phyloP scores from a whole-genome alignment of 1,140 invertebrate genomes.

The Ladona fulva region DNA sequence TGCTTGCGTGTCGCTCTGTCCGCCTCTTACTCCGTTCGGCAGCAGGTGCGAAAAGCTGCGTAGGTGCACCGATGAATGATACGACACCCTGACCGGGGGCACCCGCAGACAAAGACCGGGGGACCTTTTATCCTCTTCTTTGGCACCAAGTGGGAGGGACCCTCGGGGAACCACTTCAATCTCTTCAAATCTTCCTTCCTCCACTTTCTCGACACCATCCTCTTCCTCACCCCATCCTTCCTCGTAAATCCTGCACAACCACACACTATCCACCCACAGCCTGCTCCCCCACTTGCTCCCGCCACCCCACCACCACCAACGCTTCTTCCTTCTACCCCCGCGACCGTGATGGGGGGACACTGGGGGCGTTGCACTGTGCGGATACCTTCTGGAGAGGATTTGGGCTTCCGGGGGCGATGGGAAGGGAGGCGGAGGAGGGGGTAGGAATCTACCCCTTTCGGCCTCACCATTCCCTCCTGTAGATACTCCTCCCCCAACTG shows the following conservation, averaged over 20 bases:
- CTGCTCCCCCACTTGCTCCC: not conserved
- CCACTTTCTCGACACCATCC: not conserved
- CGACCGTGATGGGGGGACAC: too few species aligned
- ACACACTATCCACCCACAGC: not conserved
- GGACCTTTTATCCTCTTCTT: not conserved
- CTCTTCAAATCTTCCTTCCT: not conserved
- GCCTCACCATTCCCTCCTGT: not conserved
- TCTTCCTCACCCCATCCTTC: not conserved
- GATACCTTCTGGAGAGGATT: too few species aligned
- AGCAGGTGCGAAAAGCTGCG: constrained; percentile 25
- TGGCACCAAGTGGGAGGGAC: not conserved
- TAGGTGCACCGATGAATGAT: constrained; percentile 20
- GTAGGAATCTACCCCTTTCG: not conserved
- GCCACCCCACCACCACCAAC: not conserved
- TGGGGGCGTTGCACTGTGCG: too few species aligned
- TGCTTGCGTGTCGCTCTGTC: not conserved
- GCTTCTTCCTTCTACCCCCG: not conserved
- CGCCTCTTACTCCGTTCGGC: not conserved
- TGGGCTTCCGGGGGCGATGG: not conserved
- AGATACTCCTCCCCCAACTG: not conserved
- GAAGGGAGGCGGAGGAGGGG: not conserved
- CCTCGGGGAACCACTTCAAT: too few species aligned
- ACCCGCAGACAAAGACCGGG: not conserved
- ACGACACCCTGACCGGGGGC: constrained; percentile 19
- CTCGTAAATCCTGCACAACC: not conserved